A percentile compares a stretch with the other conserved stretches of the same genome.
Evolutionary conservation across 2,797 vertebrate species (phyloP).

Genomic region (Sebastes taczanowskii): DNA sequence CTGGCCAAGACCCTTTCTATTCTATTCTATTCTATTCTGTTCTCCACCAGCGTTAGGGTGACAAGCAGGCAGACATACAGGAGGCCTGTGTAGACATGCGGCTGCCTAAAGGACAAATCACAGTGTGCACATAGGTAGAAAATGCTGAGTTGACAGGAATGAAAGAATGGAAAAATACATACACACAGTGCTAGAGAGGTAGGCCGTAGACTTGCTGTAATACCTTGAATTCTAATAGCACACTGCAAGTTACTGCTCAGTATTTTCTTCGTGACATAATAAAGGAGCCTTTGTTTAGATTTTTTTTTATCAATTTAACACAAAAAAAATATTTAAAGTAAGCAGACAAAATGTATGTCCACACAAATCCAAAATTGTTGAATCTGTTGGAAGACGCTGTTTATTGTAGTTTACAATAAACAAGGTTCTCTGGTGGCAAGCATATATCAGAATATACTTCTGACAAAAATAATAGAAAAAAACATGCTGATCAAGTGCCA

Average conservation of each 20-base stretch:
- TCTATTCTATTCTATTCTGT: background rate
- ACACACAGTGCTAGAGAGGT: background rate
- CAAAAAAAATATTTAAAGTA: background rate
- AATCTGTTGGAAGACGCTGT: background rate
- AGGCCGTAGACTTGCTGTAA: background rate
- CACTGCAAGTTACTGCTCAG: background rate
- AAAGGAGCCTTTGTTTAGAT: background rate
- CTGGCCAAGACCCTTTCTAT: background rate
- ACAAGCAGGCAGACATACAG: background rate
- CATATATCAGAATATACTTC: background rate
- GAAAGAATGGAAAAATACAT: background rate
- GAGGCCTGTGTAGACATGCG: background rate
- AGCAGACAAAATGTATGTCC: too few species aligned
- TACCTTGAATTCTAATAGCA: background rate
- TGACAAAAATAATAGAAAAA: too few species aligned
- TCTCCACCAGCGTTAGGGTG: background rate
- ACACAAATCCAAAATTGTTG: background rate
- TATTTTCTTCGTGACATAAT: background rate
- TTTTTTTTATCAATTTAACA: background rate
- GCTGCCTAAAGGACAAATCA: conserved; percentile 18
- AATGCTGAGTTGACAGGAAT: conserved; percentile 12
- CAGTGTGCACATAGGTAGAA: conserved; percentile 5
- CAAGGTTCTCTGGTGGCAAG: background rate
- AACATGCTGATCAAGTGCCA: too few species aligned
- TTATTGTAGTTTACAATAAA: background rate